Base-by-base conservation (phyloP, 2,113 vertebrate genomes). In the Paraplagusia blochii region DNA sequence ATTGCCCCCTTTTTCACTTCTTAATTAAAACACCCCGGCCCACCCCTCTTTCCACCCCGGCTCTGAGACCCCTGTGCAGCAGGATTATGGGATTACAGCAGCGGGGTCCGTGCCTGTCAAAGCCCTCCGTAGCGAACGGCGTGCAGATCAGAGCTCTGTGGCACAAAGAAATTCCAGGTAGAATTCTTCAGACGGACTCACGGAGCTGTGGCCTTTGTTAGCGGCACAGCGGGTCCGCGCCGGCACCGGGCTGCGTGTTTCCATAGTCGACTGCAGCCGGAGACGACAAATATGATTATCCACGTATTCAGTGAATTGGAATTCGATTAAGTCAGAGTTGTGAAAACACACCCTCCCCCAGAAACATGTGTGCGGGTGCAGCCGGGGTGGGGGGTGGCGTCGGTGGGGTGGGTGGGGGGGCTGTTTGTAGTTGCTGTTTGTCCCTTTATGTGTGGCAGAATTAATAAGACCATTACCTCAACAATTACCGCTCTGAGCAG, bases 21-120 rank as follows among this genome's bases (percentile, higher is more conserved):
- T 97, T 99, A 98, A 99, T 98, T 98, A 99, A 98, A 97, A 93
- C 92, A 90, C 90, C 90, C 91, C 86, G 89, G 89, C 84, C 92
- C 89, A 88, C 89, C 90, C 22, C 22, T 6, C 22, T 29, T 29
- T 92, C 68, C 83, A 92, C 89, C 87, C 88, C 87, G 60, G 60
- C 89, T 91, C 90, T 73, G 70, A 77, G 76, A 93, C 92, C 91
- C 92, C 93, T 90, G 92, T 92, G 92, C 90, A 82, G 93, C 81
- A 92, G 95, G 96, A 98, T 99, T 98, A 98, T 95, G 91, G 88
- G 95, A 98, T 98, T 98, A 98, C 88, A 91, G 71, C 92, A 88
- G 89, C 92, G 92, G 93, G 93, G 93, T 92, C 90, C 91, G 88
- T 89, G 91, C 93, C 92, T 93, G 91, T 94, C 92, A 95, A 87